phyloP scores from a whole-genome alignment of 2,113 vertebrate genomes.

The Pterophyllum scalare region DNA sequence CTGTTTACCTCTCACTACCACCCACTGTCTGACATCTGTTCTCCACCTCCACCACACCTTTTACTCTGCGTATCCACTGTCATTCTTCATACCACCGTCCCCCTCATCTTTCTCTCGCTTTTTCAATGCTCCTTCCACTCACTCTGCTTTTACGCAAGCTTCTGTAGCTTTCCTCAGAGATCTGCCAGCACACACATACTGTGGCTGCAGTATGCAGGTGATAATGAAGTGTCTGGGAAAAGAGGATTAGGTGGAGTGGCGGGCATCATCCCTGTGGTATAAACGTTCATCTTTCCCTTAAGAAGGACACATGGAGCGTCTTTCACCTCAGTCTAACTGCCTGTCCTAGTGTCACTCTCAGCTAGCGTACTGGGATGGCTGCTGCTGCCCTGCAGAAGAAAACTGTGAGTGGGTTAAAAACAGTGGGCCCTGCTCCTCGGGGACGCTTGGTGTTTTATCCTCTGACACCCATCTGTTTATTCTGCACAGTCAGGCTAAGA shows the following conservation, averaged over 20 bases:
- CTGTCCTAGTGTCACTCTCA: slow-evolving; percentile 62
- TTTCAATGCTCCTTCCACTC: slow-evolving; percentile 11
- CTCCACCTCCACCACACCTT: slow-evolving; percentile 32
- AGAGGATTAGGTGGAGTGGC: slow-evolving; percentile 78
- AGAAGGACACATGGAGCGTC: slow-evolving; percentile 60
- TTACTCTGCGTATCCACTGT: slow-evolving; percentile 36
- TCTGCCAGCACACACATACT: slow-evolving; percentile 60
- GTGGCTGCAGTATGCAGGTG: slow-evolving; percentile 60
- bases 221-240: slow-evolving; percentile 79
- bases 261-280: slow-evolving; percentile 71
- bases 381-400: slow-evolving; percentile 63
- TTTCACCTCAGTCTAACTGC: slow-evolving; percentile 63
- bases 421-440: slow-evolving; percentile 44
- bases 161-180: slow-evolving; percentile 56
- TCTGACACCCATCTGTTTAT: slow-evolving; percentile 69
- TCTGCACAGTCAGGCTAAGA: slow-evolving; percentile 66
- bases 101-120: slow-evolving; percentile 7
- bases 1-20: slow-evolving; percentile 51
- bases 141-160: slow-evolving; percentile 35
- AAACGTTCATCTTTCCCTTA: slow-evolving; percentile 72
- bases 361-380: slow-evolving; percentile 51
- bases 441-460: slow-evolving; percentile 66
- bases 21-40: slow-evolving; percentile 64
- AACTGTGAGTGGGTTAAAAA: slow-evolving; percentile 47
- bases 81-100: slow-evolving; percentile 23